phyloP scores from a whole-genome alignment of 2,888 invertebrate genomes.

The Drosophila kambysellisi region DNA sequence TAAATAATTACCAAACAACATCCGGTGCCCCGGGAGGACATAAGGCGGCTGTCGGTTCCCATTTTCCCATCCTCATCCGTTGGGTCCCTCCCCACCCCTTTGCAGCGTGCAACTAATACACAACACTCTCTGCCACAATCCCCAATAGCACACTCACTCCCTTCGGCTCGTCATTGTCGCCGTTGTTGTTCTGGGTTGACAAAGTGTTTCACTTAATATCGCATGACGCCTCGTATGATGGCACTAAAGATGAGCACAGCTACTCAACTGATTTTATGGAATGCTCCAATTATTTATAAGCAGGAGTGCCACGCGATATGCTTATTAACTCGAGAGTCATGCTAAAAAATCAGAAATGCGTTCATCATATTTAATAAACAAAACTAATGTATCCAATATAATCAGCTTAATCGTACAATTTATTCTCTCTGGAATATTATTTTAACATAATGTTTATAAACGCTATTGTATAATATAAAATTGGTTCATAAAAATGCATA shows the following conservation, averaged over 20 bases:
- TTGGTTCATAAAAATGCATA: neutral
- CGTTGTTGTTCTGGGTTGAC: slow-evolving; percentile 69
- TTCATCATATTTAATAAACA: neutral
- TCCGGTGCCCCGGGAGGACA: slow-evolving; percentile 73
- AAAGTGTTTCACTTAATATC: slow-evolving; percentile 83
- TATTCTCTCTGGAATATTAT: neutral
- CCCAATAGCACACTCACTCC: slow-evolving; percentile 3
- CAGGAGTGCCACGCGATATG: slow-evolving; percentile 39
- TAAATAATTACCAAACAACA: slow-evolving; percentile 81
- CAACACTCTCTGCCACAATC: neutral
- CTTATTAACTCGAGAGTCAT: slow-evolving; percentile 37
- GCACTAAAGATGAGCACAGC: slow-evolving; percentile 57
- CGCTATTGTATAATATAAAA: neutral
- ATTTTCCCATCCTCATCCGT: slow-evolving; percentile 3
- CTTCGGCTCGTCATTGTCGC: slow-evolving; percentile 16
- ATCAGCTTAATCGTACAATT: neutral
- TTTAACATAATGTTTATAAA: neutral
- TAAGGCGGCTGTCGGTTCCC: slow-evolving; percentile 55
- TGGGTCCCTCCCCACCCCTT: neutral
- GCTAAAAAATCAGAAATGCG: neutral
- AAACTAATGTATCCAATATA: neutral
- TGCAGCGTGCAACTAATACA: slow-evolving; percentile 12
- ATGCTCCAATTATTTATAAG: slow-evolving; percentile 38
- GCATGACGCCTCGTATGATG: slow-evolving; percentile 74
- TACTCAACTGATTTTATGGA: slow-evolving; percentile 58